Evolutionary conservation across 2,113 vertebrate genomes (phyloP).

Genomic region (Dasyurus viverrinus): DNA sequence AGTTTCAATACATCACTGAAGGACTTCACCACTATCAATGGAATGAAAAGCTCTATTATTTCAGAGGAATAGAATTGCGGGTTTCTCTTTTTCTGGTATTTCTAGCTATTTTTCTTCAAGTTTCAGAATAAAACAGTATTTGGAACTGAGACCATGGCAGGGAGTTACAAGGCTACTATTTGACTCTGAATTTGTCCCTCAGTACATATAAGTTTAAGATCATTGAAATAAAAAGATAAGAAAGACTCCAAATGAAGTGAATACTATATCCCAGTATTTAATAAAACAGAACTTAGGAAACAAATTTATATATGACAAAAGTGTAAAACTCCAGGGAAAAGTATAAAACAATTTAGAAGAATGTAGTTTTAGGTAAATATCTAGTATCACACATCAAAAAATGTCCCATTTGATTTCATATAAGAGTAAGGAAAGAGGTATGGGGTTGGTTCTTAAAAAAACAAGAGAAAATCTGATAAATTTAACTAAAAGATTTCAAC

Average conservation of each 20-base stretch:
- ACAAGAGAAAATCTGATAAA: no score
- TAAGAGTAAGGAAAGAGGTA: no score
- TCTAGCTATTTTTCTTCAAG: not conserved
- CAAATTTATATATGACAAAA: not conserved
- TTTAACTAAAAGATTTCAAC: no score
- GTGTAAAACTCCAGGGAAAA: no score
- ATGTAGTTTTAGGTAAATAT: no score
- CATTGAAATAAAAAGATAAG: not conserved
- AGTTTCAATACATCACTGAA: not conserved
- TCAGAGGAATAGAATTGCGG: not conserved
- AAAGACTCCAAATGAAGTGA: not conserved
- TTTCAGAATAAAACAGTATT: not conserved
- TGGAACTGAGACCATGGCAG: not conserved
- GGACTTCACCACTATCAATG: not conserved
- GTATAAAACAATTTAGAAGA: no score
- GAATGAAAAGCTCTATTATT: not conserved
- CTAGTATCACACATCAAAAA: no score
- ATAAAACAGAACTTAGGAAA: not conserved
- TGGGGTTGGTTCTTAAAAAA: no score
- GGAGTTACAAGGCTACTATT: not conserved
- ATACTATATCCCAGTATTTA: not conserved
- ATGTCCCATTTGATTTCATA: no score
- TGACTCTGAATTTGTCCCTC: not conserved
- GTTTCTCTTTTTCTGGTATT: not conserved
- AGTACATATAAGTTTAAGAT: not conserved